phyloP scores from a whole-genome alignment of 2,888 invertebrate genomes.

The Oxyteleia sp. region DNA sequence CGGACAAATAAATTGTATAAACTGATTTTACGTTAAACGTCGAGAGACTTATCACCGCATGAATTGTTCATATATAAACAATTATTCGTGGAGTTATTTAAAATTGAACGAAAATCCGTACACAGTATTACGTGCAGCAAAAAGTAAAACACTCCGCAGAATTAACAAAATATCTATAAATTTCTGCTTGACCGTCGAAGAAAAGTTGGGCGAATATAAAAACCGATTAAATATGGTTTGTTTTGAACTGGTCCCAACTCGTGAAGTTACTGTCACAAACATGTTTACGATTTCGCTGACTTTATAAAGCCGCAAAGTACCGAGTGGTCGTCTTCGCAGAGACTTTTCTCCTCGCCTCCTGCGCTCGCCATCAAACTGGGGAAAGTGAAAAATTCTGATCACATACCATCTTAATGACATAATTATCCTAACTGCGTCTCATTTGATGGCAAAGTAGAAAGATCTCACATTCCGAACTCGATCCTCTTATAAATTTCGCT shows the following conservation, averaged over 20 bases:
- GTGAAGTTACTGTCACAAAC: conserved; percentile 48
- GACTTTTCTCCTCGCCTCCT: neutral
- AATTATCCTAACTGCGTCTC: conserved; percentile 46
- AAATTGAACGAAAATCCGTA: no score
- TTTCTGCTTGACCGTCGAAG: neutral
- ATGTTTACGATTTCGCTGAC: conserved; percentile 58
- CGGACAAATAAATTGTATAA: no score
- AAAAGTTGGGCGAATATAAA: conserved; percentile 26
- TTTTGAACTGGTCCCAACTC: conserved; percentile 40
- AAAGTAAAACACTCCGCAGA: no score
- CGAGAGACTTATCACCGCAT: no score
- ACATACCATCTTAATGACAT: conserved; percentile 41
- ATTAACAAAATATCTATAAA: neutral
- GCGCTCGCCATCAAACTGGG: conserved; percentile 6
- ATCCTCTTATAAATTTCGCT: conserved; percentile 15
- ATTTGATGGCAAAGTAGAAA: conserved; percentile 32
- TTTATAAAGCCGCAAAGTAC: conserved; percentile 8
- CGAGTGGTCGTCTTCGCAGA: conserved; percentile 13
- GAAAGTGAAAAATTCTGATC: conserved; percentile 49
- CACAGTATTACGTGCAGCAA: no score
- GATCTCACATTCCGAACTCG: conserved; percentile 12
- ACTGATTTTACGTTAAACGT: no score
- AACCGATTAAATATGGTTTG: conserved; percentile 46
- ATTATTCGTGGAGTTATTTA: no score
- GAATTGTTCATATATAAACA: no score